Conservation (phyloP, 1,140 invertebrate genomes). For the Hylaeus anthracinus region DNA sequence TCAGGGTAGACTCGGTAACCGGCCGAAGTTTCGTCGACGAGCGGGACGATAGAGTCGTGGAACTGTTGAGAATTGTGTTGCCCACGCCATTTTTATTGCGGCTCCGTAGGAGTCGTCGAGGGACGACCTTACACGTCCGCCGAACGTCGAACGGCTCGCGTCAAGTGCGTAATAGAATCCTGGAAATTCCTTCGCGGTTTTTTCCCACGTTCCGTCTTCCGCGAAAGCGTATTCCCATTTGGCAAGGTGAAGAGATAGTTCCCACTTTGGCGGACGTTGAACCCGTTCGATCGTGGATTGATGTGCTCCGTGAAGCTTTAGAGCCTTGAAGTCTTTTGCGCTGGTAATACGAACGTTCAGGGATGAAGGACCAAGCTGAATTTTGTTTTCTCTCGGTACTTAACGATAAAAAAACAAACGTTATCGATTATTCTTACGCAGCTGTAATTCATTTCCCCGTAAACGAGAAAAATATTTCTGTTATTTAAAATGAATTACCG, state of each 20-base stretch:
- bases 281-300: neutral
- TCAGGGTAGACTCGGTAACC: neutral
- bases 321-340: too few species aligned
- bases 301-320: too few species aligned
- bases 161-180: constrained; percentile 15
- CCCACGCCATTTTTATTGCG: constrained; percentile 19
- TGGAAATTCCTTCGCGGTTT: neutral
- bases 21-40: constrained; percentile 1
- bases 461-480: too few species aligned
- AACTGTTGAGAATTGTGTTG: constrained; percentile 32
- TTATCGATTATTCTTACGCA: too few species aligned
- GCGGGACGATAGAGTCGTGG: constrained; percentile 26
- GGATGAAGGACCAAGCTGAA: too few species aligned
- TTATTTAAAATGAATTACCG: neutral
- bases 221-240: neutral
- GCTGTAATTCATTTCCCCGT: too few species aligned
- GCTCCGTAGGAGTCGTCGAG: neutral
- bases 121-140: neutral
- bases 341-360: too few species aligned
- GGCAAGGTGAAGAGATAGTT: neutral
- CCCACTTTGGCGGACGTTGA: neutral
- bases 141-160: neutral
- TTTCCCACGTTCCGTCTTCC: neutral
- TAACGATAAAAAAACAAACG: too few species aligned
- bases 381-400: too few species aligned